Conservation (phyloP, 2,797 vertebrate species). For the Amblyraja radiata region DNA sequence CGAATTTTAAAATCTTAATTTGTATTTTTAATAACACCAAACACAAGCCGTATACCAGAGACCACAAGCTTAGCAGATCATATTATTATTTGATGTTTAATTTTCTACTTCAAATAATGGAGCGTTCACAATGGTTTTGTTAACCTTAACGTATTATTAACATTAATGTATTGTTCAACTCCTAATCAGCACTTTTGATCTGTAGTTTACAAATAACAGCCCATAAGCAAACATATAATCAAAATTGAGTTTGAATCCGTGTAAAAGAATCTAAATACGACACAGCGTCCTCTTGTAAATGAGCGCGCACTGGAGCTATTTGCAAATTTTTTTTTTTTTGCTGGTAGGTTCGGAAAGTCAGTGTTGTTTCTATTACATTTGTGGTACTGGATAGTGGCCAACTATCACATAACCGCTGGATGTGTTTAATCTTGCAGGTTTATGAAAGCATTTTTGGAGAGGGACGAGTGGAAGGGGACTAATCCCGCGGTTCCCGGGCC, state of each 20-base stretch:
- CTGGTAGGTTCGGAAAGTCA: neutral
- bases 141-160: constrained; percentile 34
- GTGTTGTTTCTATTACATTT: constrained; percentile 12
- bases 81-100: constrained; percentile 25
- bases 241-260: constrained; percentile 16
- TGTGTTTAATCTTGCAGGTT: neutral
- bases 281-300: constrained; percentile 19
- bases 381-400: constrained; percentile 15
- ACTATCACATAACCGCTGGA: constrained; percentile 31
- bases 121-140: constrained; percentile 26
- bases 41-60: constrained; percentile 9
- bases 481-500: constrained; percentile 31
- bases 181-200: constrained; percentile 29
- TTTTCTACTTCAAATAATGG: constrained; percentile 31
- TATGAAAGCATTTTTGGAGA: neutral
- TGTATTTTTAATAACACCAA: constrained; percentile 34
- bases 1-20: constrained; percentile 28
- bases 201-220: constrained; percentile 36
- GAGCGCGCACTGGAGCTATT: neutral
- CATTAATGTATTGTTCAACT: constrained; percentile 25
- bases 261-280: constrained; percentile 26
- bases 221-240: constrained; percentile 36
- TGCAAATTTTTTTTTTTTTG: neutral
- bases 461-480: constrained; percentile 40
- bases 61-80: constrained; percentile 28